phyloP scores from a whole-genome alignment of 2,888 invertebrate species.

The Agelastica alni region DNA sequence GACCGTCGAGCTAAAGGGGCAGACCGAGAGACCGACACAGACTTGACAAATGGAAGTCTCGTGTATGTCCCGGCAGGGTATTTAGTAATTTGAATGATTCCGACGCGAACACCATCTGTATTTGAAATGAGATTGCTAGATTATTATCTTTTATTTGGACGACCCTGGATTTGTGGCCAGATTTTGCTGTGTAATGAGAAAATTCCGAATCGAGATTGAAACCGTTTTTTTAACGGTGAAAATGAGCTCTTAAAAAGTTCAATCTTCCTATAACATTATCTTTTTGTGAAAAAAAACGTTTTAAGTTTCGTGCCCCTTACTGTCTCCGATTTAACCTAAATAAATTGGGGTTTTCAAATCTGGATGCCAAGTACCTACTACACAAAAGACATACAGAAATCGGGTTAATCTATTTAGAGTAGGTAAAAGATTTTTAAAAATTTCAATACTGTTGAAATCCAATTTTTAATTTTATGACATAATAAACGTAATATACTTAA shows the following conservation, averaged over 20 bases:
- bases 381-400: no score
- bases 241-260: constrained; percentile 1
- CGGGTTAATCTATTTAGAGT: no score
- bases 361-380: no score
- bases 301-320: background rate
- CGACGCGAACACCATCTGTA: constrained; percentile 40
- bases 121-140: constrained; percentile 38
- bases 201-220: constrained; percentile 16
- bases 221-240: constrained; percentile 1
- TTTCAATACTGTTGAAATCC: no score
- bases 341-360: background rate
- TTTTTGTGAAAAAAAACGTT: background rate
- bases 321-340: background rate
- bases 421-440: no score
- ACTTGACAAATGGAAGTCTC: constrained; percentile 51
- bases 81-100: constrained; percentile 47
- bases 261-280: background rate
- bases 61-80: constrained; percentile 43
- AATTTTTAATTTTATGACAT: no score
- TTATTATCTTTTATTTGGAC: constrained; percentile 27
- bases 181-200: constrained; percentile 25
- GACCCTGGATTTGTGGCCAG: constrained; percentile 20
- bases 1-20: constrained; percentile 14
- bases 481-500: no score
- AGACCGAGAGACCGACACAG: constrained; percentile 19